These are phyloP conservation scores for Camelus bactrianus DNA, from an alignment of 2,113 vertebrate genomes.

Conservation along the genomic window DNA sequence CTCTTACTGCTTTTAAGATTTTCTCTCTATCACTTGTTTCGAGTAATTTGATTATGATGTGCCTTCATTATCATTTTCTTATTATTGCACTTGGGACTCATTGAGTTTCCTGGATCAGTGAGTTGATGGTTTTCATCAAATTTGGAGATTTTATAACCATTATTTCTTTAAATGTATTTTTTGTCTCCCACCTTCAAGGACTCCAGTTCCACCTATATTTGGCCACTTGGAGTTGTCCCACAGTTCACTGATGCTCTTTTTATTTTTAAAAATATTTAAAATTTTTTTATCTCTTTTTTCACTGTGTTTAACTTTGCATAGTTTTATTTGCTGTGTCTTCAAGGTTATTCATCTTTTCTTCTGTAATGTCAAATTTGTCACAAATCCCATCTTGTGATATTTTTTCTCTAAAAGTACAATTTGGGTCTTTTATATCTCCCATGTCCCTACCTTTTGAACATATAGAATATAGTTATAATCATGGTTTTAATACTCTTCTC, in stretches of 20 bases:
- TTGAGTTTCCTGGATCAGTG: neutral
- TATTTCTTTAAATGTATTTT: neutral
- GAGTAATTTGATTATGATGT: neutral
- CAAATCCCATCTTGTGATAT: neutral
- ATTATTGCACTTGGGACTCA: neutral
- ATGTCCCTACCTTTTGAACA: neutral
- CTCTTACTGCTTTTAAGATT: neutral
- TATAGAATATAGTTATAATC: neutral
- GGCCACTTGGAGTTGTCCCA: neutral
- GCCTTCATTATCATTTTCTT: constrained; percentile 11
- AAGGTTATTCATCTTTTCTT: constrained; percentile 2
- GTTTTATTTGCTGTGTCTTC: neutral
- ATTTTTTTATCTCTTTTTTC: neutral
- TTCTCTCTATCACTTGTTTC: neutral
- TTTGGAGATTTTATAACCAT: neutral
- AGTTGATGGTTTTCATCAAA: neutral
- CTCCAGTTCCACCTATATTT: neutral
- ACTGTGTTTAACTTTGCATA: neutral
- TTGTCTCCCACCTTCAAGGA: neutral
- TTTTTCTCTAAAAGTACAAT: neutral
- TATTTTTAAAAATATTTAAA: neutral
- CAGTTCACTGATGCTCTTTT: neutral
- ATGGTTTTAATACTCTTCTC: neutral
- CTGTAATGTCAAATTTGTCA: neutral
- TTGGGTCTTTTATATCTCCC: neutral